Evolutionary conservation across 2,113 vertebrate species (phyloP), one percentile per base, ranked within the genome.

Genomic region (Phaethornis superciliosus): DNA sequence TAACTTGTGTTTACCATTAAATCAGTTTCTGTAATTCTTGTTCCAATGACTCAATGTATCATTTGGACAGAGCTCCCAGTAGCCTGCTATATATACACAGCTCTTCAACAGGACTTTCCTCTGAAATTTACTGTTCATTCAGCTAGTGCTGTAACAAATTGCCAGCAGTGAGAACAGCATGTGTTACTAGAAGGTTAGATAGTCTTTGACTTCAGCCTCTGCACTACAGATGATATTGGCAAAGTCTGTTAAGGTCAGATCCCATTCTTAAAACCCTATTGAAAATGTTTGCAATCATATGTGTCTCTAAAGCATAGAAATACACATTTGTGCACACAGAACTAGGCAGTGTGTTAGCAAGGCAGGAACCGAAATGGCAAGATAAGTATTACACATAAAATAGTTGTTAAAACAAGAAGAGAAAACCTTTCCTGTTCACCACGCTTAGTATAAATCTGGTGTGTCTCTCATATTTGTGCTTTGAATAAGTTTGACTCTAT

Each of bases 1-100:
- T 94, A 82, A 64, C 63, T 88, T 89, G 27, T 69, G 82, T 89
- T 96, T 96, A 65, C 79, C 55, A 82, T 58, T 91, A 85, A 94
- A 95, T 94, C 74, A 82, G 44, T 30, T 82, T 60, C 51, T 89
- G 26, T 44, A 93, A 77, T 85, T 54, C 40, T 47, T 83, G 63
- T 94, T 91, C 63, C 71, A 91, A 55, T 90, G 88, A 74, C 51
- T 74, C 82, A 62, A 72, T 80, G 79, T 33, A 90, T 95, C 88
- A 94, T 76, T 77, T 85, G 32, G 79, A 90, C 81, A 90, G 75
- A 95, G 28, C 7, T 95, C 82, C 90, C 88, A 80, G 76, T 37
- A 94, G 85, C 42, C 40, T 51, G 47, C 88, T 79, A 95, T 77
- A 91, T 88, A 94, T 85, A 93, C 37, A n/a, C 68, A 65, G 46